Evolutionary conservation across 35 echinoderm and acorn worm species (phyloP).

Genomic region (Heliocidaris tuberculata): DNA sequence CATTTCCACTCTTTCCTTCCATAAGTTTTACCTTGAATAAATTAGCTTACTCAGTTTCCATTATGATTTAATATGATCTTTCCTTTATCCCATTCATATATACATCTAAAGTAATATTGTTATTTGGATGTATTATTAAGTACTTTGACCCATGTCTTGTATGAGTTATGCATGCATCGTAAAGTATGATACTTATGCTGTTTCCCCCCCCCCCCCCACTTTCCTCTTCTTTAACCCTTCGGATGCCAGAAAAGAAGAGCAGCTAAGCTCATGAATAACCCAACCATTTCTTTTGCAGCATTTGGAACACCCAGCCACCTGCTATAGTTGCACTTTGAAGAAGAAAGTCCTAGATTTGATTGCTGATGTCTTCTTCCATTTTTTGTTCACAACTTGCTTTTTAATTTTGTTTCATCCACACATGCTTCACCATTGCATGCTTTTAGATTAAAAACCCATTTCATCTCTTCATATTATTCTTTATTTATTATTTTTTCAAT

Average conservation of each 20-base stretch:
- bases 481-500: not conserved
- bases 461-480: not conserved
- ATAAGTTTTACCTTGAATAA: no score
- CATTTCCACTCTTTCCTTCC: no score
- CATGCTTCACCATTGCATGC: not conserved
- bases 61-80: not conserved
- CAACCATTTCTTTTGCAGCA: not conserved
- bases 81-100: not conserved
- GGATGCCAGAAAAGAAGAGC: not conserved
- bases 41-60: no score
- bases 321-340: not conserved
- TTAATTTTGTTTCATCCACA: not conserved
- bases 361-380: not conserved
- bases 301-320: not conserved
- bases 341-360: not conserved
- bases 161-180: not conserved
- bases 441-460: not conserved
- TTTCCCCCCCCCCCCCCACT: not conserved
- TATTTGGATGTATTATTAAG: not conserved
- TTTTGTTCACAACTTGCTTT: not conserved
- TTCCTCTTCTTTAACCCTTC: not conserved
- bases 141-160: not conserved
- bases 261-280: not conserved
- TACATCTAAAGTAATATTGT: not conserved
- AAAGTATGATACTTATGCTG: not conserved